Base-by-base conservation (phyloP, 2,797 vertebrate genomes). In the Arnoldichthys spilopterus region DNA sequence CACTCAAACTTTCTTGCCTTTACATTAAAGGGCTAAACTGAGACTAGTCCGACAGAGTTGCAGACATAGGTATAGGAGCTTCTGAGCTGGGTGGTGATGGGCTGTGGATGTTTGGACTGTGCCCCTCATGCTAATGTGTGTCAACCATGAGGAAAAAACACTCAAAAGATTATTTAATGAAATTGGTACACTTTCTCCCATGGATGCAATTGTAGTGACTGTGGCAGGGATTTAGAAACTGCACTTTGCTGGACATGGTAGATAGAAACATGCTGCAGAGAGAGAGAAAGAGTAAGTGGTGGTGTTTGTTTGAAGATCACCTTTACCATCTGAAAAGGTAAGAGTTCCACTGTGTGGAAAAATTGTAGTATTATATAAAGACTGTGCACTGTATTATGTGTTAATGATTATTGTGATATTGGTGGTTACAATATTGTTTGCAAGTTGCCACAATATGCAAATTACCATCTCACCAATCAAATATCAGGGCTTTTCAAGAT, bases 181-280 rank as follows among this genome's bases (percentile, higher is more conserved):
- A 80, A 77, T 59, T 75, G 56, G 78, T 72, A 51, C 43, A 45
- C 72, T 49, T 77, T 77, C 70, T 68, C 51, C 32, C 20, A 61
- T 62, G 47, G 64, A 53, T 73, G 71, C 56, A 63, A 81, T 34
- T 53, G 67, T 76, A 80, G 62, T 72, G 64, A 72, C 47, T 74
- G 71, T 72, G 59, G 58, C 61, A 51, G 73, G 40, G 77, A 58
- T 82, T 80, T 82, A 84, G 61, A 34, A 79, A 63, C 26, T 67
- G 43, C 72, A 58, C 68, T 73, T 34, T 72, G 53, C 54, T 76
- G 67, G 61, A 58, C 40, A 37, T 76, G 72, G 78, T 63, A 72
- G 77, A 78, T 30, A 72, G 67, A 64, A 49, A 73, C 45, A 24
- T 61, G 67, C 45, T 59, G 59, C 45, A 37, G 72, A 58, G 68